Percentiles rank a stretch among this genome's conserved stretches.
These are phyloP conservation scores for Thermophis baileyi DNA, from an alignment of 2,113 vertebrate species.

Conservation along the genomic window DNA sequence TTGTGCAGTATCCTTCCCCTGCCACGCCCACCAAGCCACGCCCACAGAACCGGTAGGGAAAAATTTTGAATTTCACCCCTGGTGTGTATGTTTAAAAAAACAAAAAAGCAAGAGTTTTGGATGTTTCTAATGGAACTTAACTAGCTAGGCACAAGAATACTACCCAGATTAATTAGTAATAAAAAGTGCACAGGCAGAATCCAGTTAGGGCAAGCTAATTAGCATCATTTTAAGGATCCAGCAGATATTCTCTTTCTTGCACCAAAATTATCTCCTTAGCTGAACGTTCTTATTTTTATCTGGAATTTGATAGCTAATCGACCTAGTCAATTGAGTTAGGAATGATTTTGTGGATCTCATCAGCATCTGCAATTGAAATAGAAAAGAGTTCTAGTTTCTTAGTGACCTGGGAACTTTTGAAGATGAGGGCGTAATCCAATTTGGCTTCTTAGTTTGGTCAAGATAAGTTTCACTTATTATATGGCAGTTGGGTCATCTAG, in stretches of 20 bases:
- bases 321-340: not conserved
- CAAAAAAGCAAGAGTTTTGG: not conserved
- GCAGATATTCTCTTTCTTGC: not conserved
- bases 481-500: not conserved
- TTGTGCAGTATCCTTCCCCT: too few species aligned
- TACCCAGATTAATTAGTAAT: not conserved
- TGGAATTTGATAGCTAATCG: not conserved
- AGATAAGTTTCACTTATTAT: not conserved
- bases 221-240: not conserved
- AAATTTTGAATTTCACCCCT: too few species aligned
- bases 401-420: not conserved
- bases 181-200: not conserved
- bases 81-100: not conserved
- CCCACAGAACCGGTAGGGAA: too few species aligned
- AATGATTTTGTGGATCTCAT: not conserved
- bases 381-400: not conserved
- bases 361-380: not conserved
- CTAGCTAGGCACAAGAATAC: not conserved
- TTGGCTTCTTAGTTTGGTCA: not conserved
- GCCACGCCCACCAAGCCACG: too few species aligned
- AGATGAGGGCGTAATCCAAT: not conserved
- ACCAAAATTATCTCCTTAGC: not conserved
- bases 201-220: not conserved
- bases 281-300: not conserved
- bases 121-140: not conserved